Percentiles rank a stretch among this genome's conserved stretches.
These are phyloP conservation scores for Rotaria magnacalcarata DNA, from an alignment of 2,888 invertebrate species.

Conservation along the genomic window DNA sequence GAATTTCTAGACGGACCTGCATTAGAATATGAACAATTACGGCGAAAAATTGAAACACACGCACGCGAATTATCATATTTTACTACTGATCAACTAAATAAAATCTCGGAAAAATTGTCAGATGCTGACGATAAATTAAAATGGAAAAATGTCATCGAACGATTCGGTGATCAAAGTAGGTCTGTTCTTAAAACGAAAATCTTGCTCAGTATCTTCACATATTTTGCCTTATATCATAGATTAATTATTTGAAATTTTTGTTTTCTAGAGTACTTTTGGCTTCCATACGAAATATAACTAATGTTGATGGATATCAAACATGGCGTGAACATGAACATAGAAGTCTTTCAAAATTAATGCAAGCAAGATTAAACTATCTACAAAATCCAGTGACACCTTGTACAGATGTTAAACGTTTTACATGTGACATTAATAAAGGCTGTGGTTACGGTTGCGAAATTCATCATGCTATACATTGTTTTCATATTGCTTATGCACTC, in stretches of 20 bases:
- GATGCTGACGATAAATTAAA: not conserved
- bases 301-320: constrained; percentile 72
- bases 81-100: not conserved
- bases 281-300: constrained; percentile 35
- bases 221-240: not conserved
- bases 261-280: constrained; percentile 18
- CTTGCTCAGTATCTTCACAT: too few relatives aligned
- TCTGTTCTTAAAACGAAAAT: not conserved
- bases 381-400: constrained; percentile 78
- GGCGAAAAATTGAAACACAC: constrained; percentile 31
- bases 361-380: constrained; percentile 71
- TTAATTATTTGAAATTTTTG: not conserved
- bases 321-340: constrained; percentile 78
- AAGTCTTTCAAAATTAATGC: constrained; percentile 76
- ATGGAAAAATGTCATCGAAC: not conserved
- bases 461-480: constrained; percentile 92
- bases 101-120: not conserved
- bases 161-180: not conserved
- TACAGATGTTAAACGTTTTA: constrained; percentile 75
- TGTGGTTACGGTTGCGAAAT: constrained; percentile 99
- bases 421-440: constrained; percentile 93
- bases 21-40: constrained; percentile 30
- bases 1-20: not conserved
- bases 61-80: constrained; percentile 25
- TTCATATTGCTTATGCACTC: constrained; percentile 89